Evolutionary conservation across 2,888 invertebrate genomes (phyloP).

Genomic region (Ophion ellenae): DNA sequence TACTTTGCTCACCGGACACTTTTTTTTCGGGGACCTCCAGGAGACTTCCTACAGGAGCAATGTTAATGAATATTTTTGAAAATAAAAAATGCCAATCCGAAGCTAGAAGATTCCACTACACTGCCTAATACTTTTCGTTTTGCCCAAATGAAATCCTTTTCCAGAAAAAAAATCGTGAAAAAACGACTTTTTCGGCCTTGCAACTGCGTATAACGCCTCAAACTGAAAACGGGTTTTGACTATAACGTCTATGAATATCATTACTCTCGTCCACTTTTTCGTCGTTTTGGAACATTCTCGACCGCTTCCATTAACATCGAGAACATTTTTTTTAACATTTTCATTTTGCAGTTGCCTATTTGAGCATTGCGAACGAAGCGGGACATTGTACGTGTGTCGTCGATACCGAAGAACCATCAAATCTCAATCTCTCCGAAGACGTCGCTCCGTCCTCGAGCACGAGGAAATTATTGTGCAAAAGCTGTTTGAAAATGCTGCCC

Average conservation of each 20-base stretch:
- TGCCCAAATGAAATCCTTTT: too few relatives aligned
- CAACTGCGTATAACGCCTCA: too few relatives aligned
- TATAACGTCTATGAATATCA: neutral
- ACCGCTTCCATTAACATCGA: neutral
- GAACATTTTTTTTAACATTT: neutral
- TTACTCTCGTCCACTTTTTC: constrained; percentile 3
- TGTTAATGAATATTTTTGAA: too few relatives aligned
- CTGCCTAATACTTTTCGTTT: too few relatives aligned
- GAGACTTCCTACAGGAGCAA: too few relatives aligned
- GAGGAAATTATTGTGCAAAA: constrained; percentile 73
- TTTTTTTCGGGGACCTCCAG: too few relatives aligned
- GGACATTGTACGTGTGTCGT: constrained; percentile 75
- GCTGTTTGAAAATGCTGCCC: constrained; percentile 77
- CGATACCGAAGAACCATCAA: constrained; percentile 53
- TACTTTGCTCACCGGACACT: too few relatives aligned
- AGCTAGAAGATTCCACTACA: too few relatives aligned
- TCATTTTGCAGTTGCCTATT: constrained; percentile 72
- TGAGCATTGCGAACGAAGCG: constrained; percentile 74
- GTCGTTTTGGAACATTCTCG: neutral
- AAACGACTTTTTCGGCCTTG: too few relatives aligned
- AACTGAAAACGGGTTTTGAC: too few relatives aligned
- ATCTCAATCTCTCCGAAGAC: constrained; percentile 67
- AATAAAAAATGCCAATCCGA: too few relatives aligned
- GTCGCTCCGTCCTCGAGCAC: constrained; percentile 72
- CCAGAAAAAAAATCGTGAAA: too few relatives aligned